Evolutionary conservation across 35 echinoderm and acorn worm species (phyloP).

Genomic region (Anneissia japonica): DNA sequence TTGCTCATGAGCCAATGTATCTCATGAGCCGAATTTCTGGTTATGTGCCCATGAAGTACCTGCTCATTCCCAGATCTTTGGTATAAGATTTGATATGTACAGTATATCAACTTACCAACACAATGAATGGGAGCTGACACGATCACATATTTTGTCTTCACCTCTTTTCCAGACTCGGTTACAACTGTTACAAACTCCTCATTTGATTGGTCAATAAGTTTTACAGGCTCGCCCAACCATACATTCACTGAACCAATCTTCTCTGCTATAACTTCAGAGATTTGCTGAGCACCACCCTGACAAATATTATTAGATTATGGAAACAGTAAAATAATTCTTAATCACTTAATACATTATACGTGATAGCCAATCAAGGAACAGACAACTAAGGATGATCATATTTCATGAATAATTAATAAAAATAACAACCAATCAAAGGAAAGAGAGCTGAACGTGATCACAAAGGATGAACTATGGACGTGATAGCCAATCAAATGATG

Average conservation of each 20-base stretch:
- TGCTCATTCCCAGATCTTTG: neutral
- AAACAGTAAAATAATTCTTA: no score
- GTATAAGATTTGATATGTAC: neutral
- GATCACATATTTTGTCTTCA: slow-evolving; percentile 37
- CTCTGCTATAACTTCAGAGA: slow-evolving; percentile 18
- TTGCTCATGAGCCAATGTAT: no score
- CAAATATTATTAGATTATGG: no score
- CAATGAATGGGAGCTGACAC: slow-evolving; percentile 34
- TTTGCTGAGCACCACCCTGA: slow-evolving; percentile 64
- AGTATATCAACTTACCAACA: slow-evolving; percentile 18
- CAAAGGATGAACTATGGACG: no score
- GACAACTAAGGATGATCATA: neutral
- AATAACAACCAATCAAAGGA: no score
- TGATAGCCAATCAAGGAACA: neutral
- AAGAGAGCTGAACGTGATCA: no score
- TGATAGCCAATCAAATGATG: no score
- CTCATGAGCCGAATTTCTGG: no score
- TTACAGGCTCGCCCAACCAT: slow-evolving; percentile 56
- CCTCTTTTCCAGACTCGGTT: slow-evolving; percentile 44
- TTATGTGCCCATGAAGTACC: no score
- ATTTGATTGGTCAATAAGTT: slow-evolving; percentile 27
- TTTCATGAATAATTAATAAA: neutral
- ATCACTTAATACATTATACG: no score
- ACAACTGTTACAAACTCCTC: slow-evolving; percentile 25
- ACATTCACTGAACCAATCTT: slow-evolving; percentile 59